phyloP scores from a whole-genome alignment of 2,113 vertebrate species.

The Protobothrops flavoviridis region DNA sequence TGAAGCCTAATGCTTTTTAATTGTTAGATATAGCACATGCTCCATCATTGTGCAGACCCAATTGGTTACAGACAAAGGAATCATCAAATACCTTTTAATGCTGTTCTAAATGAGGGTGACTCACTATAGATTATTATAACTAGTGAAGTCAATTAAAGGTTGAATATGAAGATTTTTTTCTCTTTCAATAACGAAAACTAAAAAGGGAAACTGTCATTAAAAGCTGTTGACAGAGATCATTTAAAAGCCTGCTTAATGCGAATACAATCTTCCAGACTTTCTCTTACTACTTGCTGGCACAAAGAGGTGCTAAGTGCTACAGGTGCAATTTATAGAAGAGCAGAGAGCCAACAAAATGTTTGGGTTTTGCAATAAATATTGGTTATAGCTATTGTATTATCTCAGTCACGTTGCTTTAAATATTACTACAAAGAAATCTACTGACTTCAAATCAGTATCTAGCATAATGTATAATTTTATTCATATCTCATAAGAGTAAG shows the following conservation, averaged over 20 bases:
- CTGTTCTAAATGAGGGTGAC: slow-evolving; percentile 13
- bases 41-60: slow-evolving; percentile 56
- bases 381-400: background rate
- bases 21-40: slow-evolving; percentile 42
- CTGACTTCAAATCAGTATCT: background rate
- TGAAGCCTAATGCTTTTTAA: slow-evolving; percentile 8
- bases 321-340: slow-evolving; percentile 34
- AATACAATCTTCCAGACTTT: background rate
- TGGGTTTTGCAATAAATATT: background rate
- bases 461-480: background rate
- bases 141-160: background rate
- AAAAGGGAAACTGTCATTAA: slow-evolving; percentile 43
- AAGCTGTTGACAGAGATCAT: slow-evolving; percentile 27
- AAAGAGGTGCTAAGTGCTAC: slow-evolving; percentile 23
- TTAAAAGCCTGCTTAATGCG: slow-evolving; percentile 20
- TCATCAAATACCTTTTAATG: slow-evolving; percentile 60
- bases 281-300: background rate
- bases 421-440: background rate
- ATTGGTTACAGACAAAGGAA: slow-evolving; percentile 65
- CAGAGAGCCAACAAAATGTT: background rate
- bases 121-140: slow-evolving; percentile 5
- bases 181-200: background rate
- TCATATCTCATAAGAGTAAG: background rate
- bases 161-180: slow-evolving; percentile 2
- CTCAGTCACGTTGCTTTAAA: background rate